phyloP scores from a whole-genome alignment of 2,797 vertebrate genomes.

The Pogoniulus pusillus region DNA sequence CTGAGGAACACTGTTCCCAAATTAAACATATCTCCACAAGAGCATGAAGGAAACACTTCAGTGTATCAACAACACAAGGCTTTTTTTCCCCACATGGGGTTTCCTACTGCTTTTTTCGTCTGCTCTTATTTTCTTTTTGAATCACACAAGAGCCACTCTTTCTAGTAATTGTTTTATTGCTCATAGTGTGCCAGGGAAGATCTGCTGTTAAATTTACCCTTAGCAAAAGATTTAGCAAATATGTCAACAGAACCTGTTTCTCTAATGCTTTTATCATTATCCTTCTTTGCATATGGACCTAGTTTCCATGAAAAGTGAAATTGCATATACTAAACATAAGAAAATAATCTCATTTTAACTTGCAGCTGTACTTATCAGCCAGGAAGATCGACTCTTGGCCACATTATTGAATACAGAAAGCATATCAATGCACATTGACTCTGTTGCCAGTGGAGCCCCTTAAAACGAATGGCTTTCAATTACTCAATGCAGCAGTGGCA shows the following conservation, averaged over 20 bases:
- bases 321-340: neutral
- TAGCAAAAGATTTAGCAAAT: neutral
- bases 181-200: neutral
- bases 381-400: conserved; percentile 17
- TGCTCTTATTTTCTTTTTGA: conserved; percentile 25
- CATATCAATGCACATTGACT: neutral
- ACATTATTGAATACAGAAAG: conserved; percentile 24
- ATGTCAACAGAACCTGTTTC: neutral
- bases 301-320: neutral
- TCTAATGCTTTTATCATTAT: neutral
- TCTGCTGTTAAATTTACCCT: neutral
- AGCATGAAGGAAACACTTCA: conserved; percentile 7
- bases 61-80: neutral
- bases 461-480: conserved; percentile 50
- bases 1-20: neutral
- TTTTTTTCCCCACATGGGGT: neutral
- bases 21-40: neutral
- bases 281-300: neutral
- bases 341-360: conserved; percentile 6
- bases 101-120: conserved; percentile 35
- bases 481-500: conserved; percentile 32
- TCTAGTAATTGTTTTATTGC: conserved; percentile 31
- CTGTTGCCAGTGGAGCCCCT: neutral
- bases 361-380: neutral
- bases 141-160: conserved; percentile 22